Percentiles rank a stretch among this genome's conserved stretches.
These are phyloP conservation scores for Oscarella lobularis DNA, from an alignment of 37 sponge, comb jelly and placozoan genomes.

Conservation along the genomic window DNA sequence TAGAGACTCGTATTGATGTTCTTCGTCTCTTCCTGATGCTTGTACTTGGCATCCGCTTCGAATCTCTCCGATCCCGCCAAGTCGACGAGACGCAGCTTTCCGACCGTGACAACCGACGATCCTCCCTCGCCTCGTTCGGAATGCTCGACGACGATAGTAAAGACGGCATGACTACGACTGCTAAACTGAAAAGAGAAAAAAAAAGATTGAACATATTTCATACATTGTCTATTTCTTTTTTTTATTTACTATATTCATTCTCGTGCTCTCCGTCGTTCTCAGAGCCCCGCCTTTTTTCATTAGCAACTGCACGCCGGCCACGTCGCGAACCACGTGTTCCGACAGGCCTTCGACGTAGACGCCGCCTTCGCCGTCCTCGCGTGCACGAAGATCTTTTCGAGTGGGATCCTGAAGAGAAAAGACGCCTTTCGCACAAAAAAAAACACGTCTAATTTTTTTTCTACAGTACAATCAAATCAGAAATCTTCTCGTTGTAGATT, in stretches of 20 bases:
- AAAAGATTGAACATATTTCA: not conserved
- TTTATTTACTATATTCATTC: not conserved
- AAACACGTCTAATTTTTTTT: no score
- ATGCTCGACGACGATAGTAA: constrained; percentile 84
- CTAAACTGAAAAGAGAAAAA: constrained; percentile 28
- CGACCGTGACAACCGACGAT: constrained; percentile 57
- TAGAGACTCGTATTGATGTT: constrained; percentile 87
- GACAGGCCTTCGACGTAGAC: constrained; percentile 66
- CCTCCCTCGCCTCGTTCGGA: constrained; percentile 11
- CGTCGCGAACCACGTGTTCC: constrained; percentile 61
- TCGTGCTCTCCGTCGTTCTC: constrained; percentile 62
- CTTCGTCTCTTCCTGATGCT: constrained; percentile 64
- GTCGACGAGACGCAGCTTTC: constrained; percentile 92
- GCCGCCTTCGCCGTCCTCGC: constrained; percentile 54
- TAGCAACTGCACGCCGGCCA: constrained; percentile 41
- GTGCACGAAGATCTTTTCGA: constrained; percentile 33
- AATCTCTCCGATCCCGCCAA: constrained; percentile 87
- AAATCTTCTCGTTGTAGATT: constrained; percentile 82
- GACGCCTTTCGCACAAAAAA: no score
- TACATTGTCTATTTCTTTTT: not conserved
- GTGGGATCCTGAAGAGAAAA: not conserved
- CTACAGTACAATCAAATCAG: constrained; percentile 66
- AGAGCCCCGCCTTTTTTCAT: constrained; percentile 49
- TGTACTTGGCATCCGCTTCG: constrained; percentile 62
- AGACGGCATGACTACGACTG: constrained; percentile 81